Evolutionary conservation across 1,140 invertebrate genomes (phyloP).

Genomic region (Nasonia longicornis): DNA sequence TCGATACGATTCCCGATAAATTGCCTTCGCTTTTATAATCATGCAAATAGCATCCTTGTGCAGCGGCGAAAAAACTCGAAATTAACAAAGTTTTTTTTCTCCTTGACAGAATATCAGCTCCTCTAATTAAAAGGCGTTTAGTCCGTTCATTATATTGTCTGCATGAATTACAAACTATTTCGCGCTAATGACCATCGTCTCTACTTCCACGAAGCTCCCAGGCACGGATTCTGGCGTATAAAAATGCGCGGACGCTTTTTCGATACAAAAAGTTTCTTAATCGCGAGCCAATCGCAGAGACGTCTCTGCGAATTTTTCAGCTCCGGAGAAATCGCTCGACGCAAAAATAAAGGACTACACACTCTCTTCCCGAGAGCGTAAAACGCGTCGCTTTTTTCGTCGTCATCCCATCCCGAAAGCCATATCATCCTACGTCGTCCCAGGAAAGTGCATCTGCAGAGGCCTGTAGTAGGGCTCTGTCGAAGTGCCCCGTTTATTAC

Average conservation of each 20-base stretch:
- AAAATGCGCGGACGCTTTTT: neutral
- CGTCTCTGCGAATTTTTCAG: neutral
- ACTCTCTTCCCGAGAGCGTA: neutral
- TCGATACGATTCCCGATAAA: too few relatives aligned
- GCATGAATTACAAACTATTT: neutral
- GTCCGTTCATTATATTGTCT: conserved; percentile 25
- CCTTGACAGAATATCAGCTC: neutral
- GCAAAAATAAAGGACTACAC: neutral
- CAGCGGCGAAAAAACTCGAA: neutral
- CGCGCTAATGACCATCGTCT: neutral
- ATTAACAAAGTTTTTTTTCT: conserved; percentile 1
- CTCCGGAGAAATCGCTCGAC: too few relatives aligned
- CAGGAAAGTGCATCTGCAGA: neutral
- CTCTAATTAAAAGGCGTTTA: conserved; percentile 26
- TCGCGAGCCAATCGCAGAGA: neutral
- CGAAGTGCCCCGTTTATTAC: neutral
- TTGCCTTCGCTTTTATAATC: too few relatives aligned
- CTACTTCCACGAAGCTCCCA: neutral
- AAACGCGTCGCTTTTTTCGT: neutral
- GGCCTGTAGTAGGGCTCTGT: neutral
- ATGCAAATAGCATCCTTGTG: neutral
- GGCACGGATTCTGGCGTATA: neutral
- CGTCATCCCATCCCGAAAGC: neutral
- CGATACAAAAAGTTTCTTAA: conserved; percentile 16
- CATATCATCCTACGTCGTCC: neutral